Percentiles rank a stretch among this genome's conserved stretches.
These are phyloP conservation scores for Plagiodera versicolora DNA, from an alignment of 2,888 invertebrate genomes.

Conservation along the genomic window DNA sequence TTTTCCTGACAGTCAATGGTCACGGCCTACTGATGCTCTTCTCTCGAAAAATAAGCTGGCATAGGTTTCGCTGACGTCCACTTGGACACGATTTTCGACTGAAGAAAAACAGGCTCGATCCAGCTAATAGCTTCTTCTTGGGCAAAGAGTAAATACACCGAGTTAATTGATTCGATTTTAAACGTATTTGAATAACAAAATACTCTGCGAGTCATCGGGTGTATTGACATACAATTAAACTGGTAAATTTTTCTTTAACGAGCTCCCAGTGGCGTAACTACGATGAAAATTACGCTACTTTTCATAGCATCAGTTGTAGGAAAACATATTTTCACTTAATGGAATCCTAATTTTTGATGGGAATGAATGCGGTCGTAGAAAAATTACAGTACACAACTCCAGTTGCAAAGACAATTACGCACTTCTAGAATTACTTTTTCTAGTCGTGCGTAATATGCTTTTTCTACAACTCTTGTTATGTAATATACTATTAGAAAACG, in stretches of 20 bases:
- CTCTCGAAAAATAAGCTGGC: conserved; percentile 30
- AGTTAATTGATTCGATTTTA: conserved; percentile 47
- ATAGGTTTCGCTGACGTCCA: conserved; percentile 32
- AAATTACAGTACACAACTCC: too few species aligned
- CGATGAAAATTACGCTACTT: too few species aligned
- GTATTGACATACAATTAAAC: conserved; percentile 43
- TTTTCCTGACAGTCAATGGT: neutral
- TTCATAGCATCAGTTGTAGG: too few species aligned
- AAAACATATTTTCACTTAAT: too few species aligned
- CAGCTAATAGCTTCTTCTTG: conserved; percentile 36
- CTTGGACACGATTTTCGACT: conserved; percentile 46
- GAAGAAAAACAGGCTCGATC: conserved; percentile 29
- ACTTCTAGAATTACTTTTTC: too few species aligned
- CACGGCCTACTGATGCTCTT: neutral
- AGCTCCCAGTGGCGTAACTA: conserved; percentile 15
- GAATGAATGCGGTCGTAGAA: too few species aligned
- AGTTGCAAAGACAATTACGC: too few species aligned
- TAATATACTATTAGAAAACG: too few species aligned
- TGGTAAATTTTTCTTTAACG: conserved; percentile 33
- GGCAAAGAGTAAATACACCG: conserved; percentile 39
- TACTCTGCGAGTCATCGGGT: conserved; percentile 29
- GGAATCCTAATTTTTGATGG: too few species aligned
- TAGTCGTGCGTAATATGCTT: too few species aligned
- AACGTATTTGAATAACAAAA: conserved; percentile 45
- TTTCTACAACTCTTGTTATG: too few species aligned